Evolutionary conservation across 2,888 invertebrate species (phyloP).

Genomic region (Lasioglossum vierecki): DNA sequence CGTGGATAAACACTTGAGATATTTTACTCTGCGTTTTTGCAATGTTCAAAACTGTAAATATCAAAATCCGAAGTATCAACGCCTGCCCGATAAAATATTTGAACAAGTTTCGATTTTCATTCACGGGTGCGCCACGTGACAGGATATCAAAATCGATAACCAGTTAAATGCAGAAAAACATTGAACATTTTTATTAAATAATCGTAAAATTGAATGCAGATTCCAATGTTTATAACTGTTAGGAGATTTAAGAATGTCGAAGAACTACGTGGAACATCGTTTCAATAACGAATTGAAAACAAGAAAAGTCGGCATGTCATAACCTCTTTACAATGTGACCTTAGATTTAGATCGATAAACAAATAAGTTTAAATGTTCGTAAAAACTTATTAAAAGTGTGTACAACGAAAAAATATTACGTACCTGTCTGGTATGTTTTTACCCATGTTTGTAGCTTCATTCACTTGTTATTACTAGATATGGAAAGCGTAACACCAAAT

Average conservation of each 20-base stretch:
- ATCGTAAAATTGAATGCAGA: background rate
- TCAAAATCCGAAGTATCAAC: background rate
- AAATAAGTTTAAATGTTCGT: conserved; percentile 13
- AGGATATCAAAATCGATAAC: background rate
- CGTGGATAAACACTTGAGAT: background rate
- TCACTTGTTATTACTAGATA: conserved; percentile 57
- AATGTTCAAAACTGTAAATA: background rate
- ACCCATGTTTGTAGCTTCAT: conserved; percentile 67
- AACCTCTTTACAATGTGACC: conserved; percentile 73
- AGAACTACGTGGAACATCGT: background rate
- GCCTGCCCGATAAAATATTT: background rate
- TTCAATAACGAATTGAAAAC: conserved; percentile 7
- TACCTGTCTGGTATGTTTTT: conserved; percentile 76
- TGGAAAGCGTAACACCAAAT: conserved; percentile 59
- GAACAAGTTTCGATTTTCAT: background rate
- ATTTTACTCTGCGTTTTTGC: background rate
- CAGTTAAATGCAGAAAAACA: background rate
- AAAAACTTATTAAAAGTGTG: background rate
- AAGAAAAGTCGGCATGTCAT: conserved; percentile 66
- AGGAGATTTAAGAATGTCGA: background rate
- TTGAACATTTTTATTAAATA: conserved; percentile 24
- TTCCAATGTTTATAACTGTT: background rate
- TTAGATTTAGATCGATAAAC: conserved; percentile 36
- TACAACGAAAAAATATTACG: conserved; percentile 52
- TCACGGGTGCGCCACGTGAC: background rate